Conservation (phyloP, 2,888 invertebrate genomes). For the Gordius sp. region DNA sequence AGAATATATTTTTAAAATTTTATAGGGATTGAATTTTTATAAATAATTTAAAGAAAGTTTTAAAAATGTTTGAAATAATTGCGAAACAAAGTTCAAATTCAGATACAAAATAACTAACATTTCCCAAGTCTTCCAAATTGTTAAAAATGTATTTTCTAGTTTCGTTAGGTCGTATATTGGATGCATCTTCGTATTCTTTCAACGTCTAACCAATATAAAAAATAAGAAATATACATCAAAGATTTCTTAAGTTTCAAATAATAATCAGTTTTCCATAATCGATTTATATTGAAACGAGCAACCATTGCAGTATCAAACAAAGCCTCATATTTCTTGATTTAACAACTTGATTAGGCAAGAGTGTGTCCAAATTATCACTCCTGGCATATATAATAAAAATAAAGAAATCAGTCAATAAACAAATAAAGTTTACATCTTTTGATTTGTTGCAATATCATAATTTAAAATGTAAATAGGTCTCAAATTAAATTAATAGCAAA, state of each 20-base stretch:
- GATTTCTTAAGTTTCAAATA: background rate
- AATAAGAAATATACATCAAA: constrained; percentile 1
- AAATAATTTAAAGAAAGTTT: background rate
- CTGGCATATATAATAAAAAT: no score
- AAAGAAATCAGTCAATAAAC: no score
- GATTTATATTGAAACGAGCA: background rate
- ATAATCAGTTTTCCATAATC: background rate
- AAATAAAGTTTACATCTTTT: no score
- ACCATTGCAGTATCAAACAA: background rate
- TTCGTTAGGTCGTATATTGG: constrained; percentile 91
- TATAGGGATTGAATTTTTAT: background rate
- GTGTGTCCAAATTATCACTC: no score
- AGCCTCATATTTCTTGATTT: background rate
- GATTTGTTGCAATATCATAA: no score
- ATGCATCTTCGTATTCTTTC: constrained; percentile 89
- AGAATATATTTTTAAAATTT: background rate
- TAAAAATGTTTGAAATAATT: background rate
- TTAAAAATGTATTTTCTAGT: constrained; percentile 97
- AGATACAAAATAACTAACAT: no score
- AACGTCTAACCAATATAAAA: constrained; percentile 47
- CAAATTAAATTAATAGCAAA: no score
- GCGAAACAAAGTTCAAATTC: no score
- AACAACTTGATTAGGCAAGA: no score
- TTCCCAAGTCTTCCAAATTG: constrained; percentile 72
- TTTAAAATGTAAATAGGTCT: no score